Conservation (phyloP, 2,113 vertebrate genomes). For the Panthera uncia region DNA sequence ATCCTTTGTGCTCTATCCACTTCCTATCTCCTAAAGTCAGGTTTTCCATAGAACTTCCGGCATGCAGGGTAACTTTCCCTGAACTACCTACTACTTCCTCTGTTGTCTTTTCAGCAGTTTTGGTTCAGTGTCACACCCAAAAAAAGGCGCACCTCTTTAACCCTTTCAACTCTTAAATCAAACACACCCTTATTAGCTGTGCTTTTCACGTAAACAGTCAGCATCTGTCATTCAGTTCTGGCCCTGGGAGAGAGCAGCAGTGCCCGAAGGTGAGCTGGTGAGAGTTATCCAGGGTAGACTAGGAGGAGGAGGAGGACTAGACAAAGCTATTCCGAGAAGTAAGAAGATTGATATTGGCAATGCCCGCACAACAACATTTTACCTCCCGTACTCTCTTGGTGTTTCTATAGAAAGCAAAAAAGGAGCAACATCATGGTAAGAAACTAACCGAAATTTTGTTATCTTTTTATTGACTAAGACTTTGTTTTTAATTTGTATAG, state of each 20-base stretch:
- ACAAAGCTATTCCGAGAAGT: constrained; percentile 38
- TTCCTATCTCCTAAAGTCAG: neutral
- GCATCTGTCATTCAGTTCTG: constrained; percentile 67
- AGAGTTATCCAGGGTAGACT: constrained; percentile 50
- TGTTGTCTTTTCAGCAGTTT: constrained; percentile 77
- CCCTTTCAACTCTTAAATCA: constrained; percentile 75
- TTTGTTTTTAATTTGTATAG: neutral
- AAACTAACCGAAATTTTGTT: constrained; percentile 60
- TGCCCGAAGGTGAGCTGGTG: neutral
- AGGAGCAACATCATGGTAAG: constrained; percentile 86
- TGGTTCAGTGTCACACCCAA: constrained; percentile 76
- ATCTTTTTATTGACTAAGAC: constrained; percentile 25
- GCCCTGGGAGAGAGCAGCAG: neutral
- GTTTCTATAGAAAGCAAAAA: constrained; percentile 79
- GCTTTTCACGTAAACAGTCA: constrained; percentile 61
- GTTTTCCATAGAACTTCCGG: constrained; percentile 74
- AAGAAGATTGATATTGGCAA: constrained; percentile 69
- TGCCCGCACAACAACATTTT: constrained; percentile 69
- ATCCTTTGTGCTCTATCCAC: neutral
- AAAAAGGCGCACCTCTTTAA: constrained; percentile 81
- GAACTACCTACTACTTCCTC: constrained; percentile 64
- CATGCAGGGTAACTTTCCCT: constrained; percentile 69
- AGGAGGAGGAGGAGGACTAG: constrained; percentile 72
- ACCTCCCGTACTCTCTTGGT: constrained; percentile 71
- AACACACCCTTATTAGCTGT: constrained; percentile 80